Base-by-base conservation (phyloP, 2,113 vertebrate genomes). In the Balaenoptera acutorostrata region DNA sequence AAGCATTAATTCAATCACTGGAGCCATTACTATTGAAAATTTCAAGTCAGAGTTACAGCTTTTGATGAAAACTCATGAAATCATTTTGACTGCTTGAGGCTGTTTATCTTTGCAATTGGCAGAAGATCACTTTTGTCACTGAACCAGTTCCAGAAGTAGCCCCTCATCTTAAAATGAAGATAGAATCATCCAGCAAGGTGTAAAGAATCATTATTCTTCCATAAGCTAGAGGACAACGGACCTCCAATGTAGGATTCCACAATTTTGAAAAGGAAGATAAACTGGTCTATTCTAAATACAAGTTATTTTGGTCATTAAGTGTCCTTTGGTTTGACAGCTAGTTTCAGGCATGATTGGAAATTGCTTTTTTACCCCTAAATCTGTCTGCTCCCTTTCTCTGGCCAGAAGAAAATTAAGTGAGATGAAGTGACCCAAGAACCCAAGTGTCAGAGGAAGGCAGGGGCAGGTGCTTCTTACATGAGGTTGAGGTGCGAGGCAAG, bases 41-140 rank as follows among this genome's bases (percentile, higher is more conserved):
- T 71, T 61, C 55, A 74, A 71, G 72, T 71, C 61, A 88, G 39
- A 74, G 49, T 95, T 83, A 69, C 29, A 93, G 72, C 33, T 74
- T 72, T 95, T 64, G 71, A 84, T 89, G 55, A 83, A 91, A 93
- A 72, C 52, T 87, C 92, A 63, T 46, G 39, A 92, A 92, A 90
- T 96, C 21, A 92, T 93, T 94, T 92, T 89, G 61, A 92, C 68
- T 92, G 75, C 55, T 86, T 55, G 41, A 93, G 29, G 33, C 27
- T 61, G 66, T 97, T 87, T 96, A 95, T 97, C 89, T 93, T 95
- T 90, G 33, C 95, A 86, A 92, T 39, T 95, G 72, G 41, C 84
- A 57, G 84, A 96, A 95, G 46, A 57, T 96, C 57, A 46, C 63
- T 95, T 93, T 93, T 82, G 92, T 93, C 87, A 96, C 41, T 14